Base-by-base conservation (phyloP, 1,140 invertebrate genomes). In the Thaumetopoea pityocampa region DNA sequence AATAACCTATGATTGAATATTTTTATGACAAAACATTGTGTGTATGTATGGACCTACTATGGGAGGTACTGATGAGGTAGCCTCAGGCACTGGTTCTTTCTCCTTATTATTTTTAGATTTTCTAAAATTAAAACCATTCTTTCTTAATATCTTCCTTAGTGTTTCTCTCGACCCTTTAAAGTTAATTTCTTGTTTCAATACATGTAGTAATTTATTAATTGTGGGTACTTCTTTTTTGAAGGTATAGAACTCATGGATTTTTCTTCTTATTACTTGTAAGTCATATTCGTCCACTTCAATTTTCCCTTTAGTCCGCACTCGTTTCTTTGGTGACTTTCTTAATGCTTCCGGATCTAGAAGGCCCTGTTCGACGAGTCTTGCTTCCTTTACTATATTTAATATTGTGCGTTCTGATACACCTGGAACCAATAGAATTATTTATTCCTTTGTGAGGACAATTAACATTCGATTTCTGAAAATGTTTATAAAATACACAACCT, bases 181-280 rank as follows among this genome's bases (percentile, higher is more conserved):
- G 24, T 82, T 80, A 1, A 82, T 80, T 57, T 82, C 78, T 37
- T 78, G 69, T 54, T 77, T 80, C 16, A 82, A 54, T 10, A 82
- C 80, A 61, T 82, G 71, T 11, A 82, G 46, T 0, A 82, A 47
- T 44, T 82, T 80, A 32, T 82, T 80, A 14, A 80, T 80, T 17
- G 78, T 82, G 9, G 78, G 78, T 5, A 82, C 78, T 59, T 82
- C 78, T 66, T 82, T 82, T 49, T 82, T 82, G 37, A 69, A 82
- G 23, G 78, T 59, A 57, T 82, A 82, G 34, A 82, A 82, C 34
- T 82, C 78, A 26, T 82, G 78, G 30, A 82, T 80, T 53, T 80
- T 82, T 40, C 78, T 54, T 24, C 73, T 53, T 5, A 82, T 82
- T 0, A 82, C 76, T 66, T 78, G 73, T 22, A 82, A 59, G 29